These are phyloP conservation scores for Ctenochaetus hawaiiensis DNA, from an alignment of 2,797 vertebrate genomes.

Conservation along the genomic window DNA sequence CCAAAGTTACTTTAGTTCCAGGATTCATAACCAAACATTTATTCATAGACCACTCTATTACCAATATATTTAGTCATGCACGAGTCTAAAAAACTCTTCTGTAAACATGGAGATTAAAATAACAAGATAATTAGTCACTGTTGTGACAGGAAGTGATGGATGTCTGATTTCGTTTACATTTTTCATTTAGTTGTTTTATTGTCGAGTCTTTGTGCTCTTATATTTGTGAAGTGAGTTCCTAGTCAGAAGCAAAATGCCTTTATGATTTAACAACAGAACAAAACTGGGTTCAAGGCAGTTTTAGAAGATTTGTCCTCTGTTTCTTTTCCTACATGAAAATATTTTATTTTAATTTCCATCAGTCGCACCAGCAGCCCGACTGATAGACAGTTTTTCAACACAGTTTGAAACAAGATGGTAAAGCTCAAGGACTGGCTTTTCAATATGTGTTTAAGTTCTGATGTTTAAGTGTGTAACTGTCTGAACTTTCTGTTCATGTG, in stretches of 20 bases:
- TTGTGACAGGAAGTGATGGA: not conserved
- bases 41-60: no score
- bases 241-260: no score
- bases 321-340: not conserved
- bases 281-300: no score
- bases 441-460: slow-evolving; percentile 17
- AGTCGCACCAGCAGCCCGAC: not conserved
- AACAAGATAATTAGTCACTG: not conserved
- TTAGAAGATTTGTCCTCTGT: not conserved
- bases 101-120: not conserved
- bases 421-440: slow-evolving; percentile 25
- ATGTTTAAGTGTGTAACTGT: not conserved
- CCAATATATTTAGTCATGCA: no score
- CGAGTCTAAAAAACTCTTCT: not conserved
- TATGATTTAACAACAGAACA: no score
- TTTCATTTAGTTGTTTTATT: not conserved
- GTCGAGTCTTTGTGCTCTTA: not conserved
- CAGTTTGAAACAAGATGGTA: not conserved
- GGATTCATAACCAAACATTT: no score
- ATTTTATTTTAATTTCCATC: not conserved
- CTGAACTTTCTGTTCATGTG: not conserved
- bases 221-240: no score
- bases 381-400: not conserved
- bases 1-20: not conserved
- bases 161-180: not conserved